phyloP scores from a whole-genome alignment of 92 coral and sea anemone genomes.

The Epizoanthus scotinus region DNA sequence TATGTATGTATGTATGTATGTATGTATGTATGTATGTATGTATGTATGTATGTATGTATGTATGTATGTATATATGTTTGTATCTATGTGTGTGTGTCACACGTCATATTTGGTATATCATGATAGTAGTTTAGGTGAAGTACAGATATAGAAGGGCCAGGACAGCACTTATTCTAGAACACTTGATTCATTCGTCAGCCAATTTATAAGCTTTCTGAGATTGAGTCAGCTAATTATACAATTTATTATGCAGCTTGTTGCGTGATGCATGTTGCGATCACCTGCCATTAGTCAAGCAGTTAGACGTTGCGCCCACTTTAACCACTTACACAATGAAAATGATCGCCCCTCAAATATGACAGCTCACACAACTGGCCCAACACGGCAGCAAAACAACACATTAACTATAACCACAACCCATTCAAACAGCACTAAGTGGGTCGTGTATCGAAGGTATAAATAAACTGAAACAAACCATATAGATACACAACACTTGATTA shows the following conservation, averaged over 20 bases:
- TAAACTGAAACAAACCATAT: conserved; percentile 1
- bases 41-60: too few relatives aligned
- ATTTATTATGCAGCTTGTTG: conserved; percentile 2
- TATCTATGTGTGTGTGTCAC: too few relatives aligned
- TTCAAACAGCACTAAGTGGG: background rate
- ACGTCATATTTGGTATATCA: too few relatives aligned
- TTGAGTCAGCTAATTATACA: conserved; percentile 23
- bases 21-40: too few relatives aligned
- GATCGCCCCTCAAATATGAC: conserved; percentile 26
- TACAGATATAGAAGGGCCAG: background rate
- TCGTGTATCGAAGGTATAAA: conserved; percentile 9
- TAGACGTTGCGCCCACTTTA: conserved; percentile 7
- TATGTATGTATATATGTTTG: too few relatives aligned
- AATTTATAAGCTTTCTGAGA: background rate
- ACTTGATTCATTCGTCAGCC: conserved; percentile 32
- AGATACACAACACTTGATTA: background rate
- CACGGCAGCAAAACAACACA: conserved; percentile 21
- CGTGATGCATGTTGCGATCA: conserved; percentile 17
- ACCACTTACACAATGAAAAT: background rate
- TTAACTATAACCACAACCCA: conserved; percentile 11
- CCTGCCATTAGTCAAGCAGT: conserved; percentile 23
- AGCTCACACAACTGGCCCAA: conserved; percentile 27
- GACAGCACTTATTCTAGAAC: background rate
- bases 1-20: too few relatives aligned
- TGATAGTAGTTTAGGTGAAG: too few relatives aligned